Percentiles rank a stretch among this genome's conserved stretches.
Conservation (phyloP, 2,888 invertebrate species). For the Timema cristinae region DNA sequence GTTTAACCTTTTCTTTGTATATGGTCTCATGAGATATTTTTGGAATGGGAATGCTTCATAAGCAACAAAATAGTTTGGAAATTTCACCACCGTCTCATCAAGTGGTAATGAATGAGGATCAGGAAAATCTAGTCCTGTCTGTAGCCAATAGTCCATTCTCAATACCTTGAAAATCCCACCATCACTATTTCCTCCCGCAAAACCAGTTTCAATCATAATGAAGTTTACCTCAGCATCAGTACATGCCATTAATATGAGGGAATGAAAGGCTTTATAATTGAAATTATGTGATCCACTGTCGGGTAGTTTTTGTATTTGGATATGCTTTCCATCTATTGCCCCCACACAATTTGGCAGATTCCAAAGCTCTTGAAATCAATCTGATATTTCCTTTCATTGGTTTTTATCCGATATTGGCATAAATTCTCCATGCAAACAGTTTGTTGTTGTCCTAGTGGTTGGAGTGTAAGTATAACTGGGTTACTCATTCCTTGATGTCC, state of each 20-base stretch:
- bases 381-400: constrained; percentile 4
- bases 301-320: neutral
- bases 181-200: neutral
- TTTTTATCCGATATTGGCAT: neutral
- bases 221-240: constrained; percentile 1
- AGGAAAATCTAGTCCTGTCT: constrained; percentile 2
- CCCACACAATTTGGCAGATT: constrained; percentile 7
- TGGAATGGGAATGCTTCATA: neutral
- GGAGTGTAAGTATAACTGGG: no score
- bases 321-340: neutral
- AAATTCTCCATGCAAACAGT: neutral
- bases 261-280: neutral
- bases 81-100: neutral
- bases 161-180: neutral
- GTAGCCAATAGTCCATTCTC: constrained; percentile 7
- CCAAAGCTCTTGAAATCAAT: constrained; percentile 8
- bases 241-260: neutral
- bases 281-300: neutral
- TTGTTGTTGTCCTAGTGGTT: no score
- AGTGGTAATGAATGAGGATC: neutral
- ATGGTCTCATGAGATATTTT: neutral
- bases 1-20: constrained; percentile 9
- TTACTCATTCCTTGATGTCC: no score
- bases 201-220: constrained; percentile 3
- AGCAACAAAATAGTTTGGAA: constrained; percentile 7